Evolutionary conservation across 2,113 vertebrate genomes (phyloP).

Genomic region (Spilogale gracilis): DNA sequence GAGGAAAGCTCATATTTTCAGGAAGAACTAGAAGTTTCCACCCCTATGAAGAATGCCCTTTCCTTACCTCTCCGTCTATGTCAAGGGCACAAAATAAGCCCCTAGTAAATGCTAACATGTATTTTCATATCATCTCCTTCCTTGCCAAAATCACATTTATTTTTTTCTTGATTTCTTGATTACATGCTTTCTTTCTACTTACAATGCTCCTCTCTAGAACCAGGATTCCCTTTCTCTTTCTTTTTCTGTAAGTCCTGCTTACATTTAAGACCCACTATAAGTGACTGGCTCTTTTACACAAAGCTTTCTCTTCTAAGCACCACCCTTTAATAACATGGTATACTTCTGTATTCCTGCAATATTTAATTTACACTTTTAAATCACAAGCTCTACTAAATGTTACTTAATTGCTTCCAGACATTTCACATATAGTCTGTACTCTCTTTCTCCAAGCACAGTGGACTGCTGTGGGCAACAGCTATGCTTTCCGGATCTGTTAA

Average conservation of each 20-base stretch:
- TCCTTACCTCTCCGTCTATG: background rate
- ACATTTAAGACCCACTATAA: background rate
- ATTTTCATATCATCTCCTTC: background rate
- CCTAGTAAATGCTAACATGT: background rate
- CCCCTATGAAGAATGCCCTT: background rate
- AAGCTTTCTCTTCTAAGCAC: background rate
- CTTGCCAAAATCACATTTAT: background rate
- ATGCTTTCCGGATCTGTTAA: background rate
- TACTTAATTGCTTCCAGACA: background rate
- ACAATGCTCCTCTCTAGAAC: background rate
- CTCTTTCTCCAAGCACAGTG: background rate
- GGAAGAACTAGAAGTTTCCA: background rate
- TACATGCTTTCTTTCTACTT: background rate
- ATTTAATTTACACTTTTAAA: slow-evolving; percentile 27
- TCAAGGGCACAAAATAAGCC: background rate
- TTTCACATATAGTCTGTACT: background rate
- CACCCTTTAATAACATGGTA: background rate
- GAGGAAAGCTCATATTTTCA: background rate
- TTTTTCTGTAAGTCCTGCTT: background rate
- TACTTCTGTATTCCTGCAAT: background rate
- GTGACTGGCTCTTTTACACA: background rate
- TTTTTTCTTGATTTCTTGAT: background rate
- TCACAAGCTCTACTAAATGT: background rate
- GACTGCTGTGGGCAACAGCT: background rate
- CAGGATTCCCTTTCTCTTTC: background rate